Evolutionary conservation across 2,113 vertebrate species (phyloP).

Genomic region (Tenrec ecaudatus): DNA sequence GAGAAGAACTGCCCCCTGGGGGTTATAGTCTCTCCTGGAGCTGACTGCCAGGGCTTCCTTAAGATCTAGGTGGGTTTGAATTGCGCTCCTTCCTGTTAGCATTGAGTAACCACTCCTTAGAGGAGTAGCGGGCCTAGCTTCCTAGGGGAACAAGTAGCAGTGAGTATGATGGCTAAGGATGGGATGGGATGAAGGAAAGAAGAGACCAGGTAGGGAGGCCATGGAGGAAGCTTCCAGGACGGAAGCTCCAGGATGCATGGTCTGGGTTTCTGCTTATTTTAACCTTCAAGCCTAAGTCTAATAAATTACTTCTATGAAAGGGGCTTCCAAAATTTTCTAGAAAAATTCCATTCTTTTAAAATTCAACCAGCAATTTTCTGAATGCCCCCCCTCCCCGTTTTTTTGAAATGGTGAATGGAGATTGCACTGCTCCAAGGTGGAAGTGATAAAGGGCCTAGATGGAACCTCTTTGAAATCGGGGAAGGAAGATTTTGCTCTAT

Average conservation of each 20-base stretch:
- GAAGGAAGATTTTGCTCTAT: background rate
- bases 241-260: background rate
- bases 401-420: conserved; percentile 10
- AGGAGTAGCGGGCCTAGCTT: background rate
- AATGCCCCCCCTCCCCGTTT: no score
- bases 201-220: background rate
- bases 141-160: background rate
- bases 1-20: no score
- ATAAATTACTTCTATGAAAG: background rate
- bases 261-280: background rate
- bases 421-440: background rate
- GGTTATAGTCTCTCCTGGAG: no score
- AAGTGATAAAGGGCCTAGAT: background rate
- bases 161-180: background rate
- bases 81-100: no score
- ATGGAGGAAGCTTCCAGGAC: background rate
- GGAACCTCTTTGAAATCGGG: background rate
- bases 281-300: background rate
- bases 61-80: no score
- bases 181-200: background rate
- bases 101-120: background rate
- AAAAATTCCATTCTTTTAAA: no score
- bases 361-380: no score
- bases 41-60: no score
- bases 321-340: background rate